Conservation (phyloP, 2,113 vertebrate species). For the Ellobius talpinus region DNA sequence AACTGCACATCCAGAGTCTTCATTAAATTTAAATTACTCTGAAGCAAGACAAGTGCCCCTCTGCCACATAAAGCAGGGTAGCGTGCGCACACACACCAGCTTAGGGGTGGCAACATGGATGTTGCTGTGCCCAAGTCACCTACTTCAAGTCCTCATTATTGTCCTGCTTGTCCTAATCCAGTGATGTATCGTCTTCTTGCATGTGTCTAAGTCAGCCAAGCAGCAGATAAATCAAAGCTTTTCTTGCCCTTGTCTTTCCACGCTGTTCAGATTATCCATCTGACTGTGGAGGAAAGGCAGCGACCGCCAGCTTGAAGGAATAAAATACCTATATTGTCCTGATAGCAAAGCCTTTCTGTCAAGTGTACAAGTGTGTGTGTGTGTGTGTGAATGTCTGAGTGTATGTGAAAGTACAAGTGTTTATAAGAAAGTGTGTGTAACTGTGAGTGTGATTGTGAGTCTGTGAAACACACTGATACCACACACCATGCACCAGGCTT, state of each 20-base stretch:
- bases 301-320: not conserved
- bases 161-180: slow-evolving; percentile 68
- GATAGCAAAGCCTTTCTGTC: not conserved
- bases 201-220: slow-evolving; percentile 73
- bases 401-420: not conserved
- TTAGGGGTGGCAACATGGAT: slow-evolving; percentile 44
- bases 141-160: slow-evolving; percentile 67
- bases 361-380: not conserved
- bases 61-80: slow-evolving; percentile 36
- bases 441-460: not conserved
- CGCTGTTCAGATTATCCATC: slow-evolving; percentile 64
- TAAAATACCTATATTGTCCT: not conserved
- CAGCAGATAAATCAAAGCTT: slow-evolving; percentile 77
- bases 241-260: slow-evolving; percentile 71
- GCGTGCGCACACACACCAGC: not conserved
- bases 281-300: slow-evolving; percentile 54
- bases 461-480: not conserved
- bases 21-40: slow-evolving; percentile 65
- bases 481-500: not conserved
- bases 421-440: not conserved
- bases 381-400: not conserved
- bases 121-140: slow-evolving; percentile 52
- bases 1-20: slow-evolving; percentile 48
- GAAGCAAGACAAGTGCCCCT: slow-evolving; percentile 47
- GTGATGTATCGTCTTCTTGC: slow-evolving; percentile 58